Evolutionary conservation across 2,797 vertebrate species (phyloP).

Genomic region (Huso huso): DNA sequence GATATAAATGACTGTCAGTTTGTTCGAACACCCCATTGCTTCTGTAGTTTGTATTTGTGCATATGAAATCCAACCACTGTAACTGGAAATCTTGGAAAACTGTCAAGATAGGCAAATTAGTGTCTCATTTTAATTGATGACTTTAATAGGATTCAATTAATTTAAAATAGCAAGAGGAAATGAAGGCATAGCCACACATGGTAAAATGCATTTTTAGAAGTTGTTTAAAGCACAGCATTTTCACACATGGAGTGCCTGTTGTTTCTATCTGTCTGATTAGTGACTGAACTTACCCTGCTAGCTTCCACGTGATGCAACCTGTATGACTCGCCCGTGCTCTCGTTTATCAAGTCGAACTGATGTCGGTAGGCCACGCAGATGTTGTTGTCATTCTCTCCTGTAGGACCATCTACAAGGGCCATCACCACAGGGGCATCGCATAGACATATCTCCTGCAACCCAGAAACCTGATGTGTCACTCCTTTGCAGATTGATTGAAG

Average conservation of each 20-base stretch:
- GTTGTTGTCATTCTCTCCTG: conserved; percentile 91
- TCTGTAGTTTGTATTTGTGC: no score
- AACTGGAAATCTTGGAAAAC: no score
- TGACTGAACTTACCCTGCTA: conserved; percentile 68
- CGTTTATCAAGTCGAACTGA: conserved; percentile 92
- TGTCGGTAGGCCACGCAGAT: conserved; percentile 95
- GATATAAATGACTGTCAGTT: background rate
- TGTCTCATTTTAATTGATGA: no score
- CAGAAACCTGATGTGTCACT: background rate
- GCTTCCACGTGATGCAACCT: conserved; percentile 84
- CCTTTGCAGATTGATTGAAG: background rate
- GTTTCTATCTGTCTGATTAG: background rate
- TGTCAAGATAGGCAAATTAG: no score
- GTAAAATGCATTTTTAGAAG: no score
- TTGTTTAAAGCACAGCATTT: no score
- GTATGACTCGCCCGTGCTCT: conserved; percentile 92
- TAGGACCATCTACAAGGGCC: conserved; percentile 87
- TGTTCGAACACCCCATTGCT: no score
- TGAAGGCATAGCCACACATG: no score
- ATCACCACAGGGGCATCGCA: conserved; percentile 85
- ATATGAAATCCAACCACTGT: no score
- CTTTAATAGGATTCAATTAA: no score
- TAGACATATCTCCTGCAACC: conserved; percentile 85
- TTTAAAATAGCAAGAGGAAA: no score
- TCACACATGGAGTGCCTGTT: background rate